Base-by-base conservation (phyloP, 1,140 invertebrate species). In the Aphaenogaster rudis region DNA sequence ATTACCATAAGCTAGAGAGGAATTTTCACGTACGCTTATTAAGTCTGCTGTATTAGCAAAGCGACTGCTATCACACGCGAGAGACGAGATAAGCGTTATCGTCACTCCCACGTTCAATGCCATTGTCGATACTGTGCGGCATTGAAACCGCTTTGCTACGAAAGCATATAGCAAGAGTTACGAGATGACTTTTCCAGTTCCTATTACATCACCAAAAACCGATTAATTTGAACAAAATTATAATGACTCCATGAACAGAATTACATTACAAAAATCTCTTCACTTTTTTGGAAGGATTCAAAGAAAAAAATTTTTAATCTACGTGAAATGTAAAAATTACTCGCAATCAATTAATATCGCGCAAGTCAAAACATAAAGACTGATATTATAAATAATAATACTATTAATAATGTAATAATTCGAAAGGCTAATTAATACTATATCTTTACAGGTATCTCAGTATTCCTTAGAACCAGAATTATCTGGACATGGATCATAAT, bases 11-110 rank as follows among this genome's bases (percentile, higher is more conserved):
- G 67, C 66, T 74, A 61, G 45, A 54, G 39, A 74, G 36, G 42
- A 7, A 69, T 57, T 74, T n/a, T 88, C 76, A 85, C 84, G 64
- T 63, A 45, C 48, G 81, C 87, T 93, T 92, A 90, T 91, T 90
- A 90, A 88, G 63, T 28, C 33, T 39, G 54, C 13, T 61, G 28
- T 76, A 74, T 74, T 42, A 72, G 64, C 33, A 76, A 52, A 42
- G 15, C 48, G 54, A 85, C 82, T 90, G 82, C 91, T 79, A 1
- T 69, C 67, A 33, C 79, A 45, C 63, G 57, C 69, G 76, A 67
- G 54, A 67, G 80, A 76, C 71, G 52, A 80, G 86, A 90, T 77
- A 86, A 88, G 69, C 45, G 52, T 36, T 66, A 39, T 17, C 82
- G 11, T 9, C 50, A 48, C 39, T 48, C 80, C 81, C 76, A 45